Evolutionary conservation across 37 sponge, comb jelly and placozoan species (phyloP).

Genomic region (Halisarca cf. caerulea): DNA sequence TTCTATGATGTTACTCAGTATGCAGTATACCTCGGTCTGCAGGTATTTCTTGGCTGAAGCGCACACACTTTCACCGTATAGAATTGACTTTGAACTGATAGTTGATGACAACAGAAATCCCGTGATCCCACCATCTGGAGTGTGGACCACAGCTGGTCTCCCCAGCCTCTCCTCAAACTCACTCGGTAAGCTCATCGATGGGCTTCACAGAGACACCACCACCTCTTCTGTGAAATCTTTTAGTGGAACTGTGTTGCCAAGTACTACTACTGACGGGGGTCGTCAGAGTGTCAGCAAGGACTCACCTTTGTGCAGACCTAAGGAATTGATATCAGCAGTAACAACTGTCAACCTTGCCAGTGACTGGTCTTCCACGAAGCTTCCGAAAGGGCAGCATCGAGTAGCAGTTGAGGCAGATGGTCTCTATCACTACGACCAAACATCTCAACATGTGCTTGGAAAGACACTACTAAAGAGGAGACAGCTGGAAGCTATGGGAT

Average conservation of each 20-base stretch:
- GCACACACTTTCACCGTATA: conserved; percentile 4
- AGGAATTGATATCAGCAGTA: too few relatives aligned
- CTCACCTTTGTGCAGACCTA: too few relatives aligned
- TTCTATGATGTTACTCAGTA: too few relatives aligned
- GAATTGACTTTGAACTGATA: conserved; percentile 48
- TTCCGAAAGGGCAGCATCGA: neutral
- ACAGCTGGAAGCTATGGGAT: conserved; percentile 56
- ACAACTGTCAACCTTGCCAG: conserved; percentile 38
- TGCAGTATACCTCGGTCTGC: too few relatives aligned
- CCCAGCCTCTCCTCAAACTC: neutral
- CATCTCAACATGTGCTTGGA: conserved; percentile 39
- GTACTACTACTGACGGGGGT: too few relatives aligned
- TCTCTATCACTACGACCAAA: conserved; percentile 39
- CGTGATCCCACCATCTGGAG: conserved; percentile 1
- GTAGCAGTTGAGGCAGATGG: conserved; percentile 71
- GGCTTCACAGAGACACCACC: too few relatives aligned
- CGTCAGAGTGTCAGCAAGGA: too few relatives aligned
- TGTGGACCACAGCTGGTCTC: neutral
- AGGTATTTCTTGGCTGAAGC: conserved; percentile 8
- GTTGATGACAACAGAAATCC: conserved; percentile 19
- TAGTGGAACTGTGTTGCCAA: too few relatives aligned
- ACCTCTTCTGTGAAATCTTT: too few relatives aligned
- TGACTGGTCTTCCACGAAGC: conserved; percentile 28
- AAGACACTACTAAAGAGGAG: conserved; percentile 48
- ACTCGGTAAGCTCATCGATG: too few relatives aligned